Evolutionary conservation across 2,113 vertebrate genomes (phyloP).

Genomic region (Nycticryphes semicollaris): DNA sequence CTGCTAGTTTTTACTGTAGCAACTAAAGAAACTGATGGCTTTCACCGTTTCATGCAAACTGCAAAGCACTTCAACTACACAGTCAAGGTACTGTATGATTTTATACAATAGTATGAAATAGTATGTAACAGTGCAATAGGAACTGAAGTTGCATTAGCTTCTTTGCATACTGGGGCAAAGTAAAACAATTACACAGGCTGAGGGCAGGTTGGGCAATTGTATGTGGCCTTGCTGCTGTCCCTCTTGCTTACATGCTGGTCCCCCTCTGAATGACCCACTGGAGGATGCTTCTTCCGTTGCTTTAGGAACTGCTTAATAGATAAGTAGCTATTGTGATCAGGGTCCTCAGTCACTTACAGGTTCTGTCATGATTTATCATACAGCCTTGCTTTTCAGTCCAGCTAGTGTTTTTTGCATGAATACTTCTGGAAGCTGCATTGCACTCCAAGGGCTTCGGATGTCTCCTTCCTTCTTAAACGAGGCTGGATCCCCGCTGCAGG

Average conservation of each 20-base stretch:
- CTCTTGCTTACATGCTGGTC: background rate
- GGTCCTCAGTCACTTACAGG: background rate
- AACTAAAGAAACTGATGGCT: slow-evolving; percentile 92
- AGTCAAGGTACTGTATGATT: slow-evolving; percentile 84
- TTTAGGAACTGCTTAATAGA: background rate
- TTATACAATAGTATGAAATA: background rate
- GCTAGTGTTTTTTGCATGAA: background rate
- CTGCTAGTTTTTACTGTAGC: slow-evolving; percentile 93
- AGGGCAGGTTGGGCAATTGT: background rate
- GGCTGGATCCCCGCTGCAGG: background rate
- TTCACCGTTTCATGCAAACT: slow-evolving; percentile 90
- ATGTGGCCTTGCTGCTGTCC: background rate
- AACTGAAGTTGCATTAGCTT: background rate
- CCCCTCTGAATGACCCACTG: fast-evolving
- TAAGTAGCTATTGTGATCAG: background rate
- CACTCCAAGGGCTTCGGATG: background rate
- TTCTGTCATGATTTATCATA: background rate
- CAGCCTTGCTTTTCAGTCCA: background rate
- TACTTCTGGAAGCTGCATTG: background rate
- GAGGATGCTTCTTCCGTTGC: background rate
- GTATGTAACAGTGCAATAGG: background rate
- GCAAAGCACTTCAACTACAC: slow-evolving; percentile 93
- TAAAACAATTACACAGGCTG: background rate
- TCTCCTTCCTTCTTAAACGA: background rate
- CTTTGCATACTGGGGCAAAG: background rate